Conservation (phyloP, 2,797 vertebrate genomes). For the Sciurus carolinensis region DNA sequence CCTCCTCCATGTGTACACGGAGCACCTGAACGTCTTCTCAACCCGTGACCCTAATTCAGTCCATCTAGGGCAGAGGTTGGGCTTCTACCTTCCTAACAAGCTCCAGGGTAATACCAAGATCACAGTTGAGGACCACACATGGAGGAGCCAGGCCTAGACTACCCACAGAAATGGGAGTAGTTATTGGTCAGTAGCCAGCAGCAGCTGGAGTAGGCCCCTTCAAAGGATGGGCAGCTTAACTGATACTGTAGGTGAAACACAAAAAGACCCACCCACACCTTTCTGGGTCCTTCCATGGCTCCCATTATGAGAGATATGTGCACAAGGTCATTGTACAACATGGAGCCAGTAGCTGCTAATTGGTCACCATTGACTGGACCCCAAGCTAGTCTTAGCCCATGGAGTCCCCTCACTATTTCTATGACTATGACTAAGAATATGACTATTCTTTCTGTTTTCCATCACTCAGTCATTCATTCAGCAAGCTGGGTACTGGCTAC, state of each 20-base stretch:
- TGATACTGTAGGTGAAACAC: not conserved
- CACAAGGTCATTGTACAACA: not conserved
- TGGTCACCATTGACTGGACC: not conserved
- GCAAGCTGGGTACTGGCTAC: not conserved
- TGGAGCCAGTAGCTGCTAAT: not conserved
- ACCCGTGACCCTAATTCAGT: not conserved
- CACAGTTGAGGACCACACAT: not conserved
- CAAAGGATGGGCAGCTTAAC: not conserved
- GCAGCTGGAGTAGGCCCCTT: not conserved
- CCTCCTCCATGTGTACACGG: not conserved
- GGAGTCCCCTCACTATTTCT: not conserved
- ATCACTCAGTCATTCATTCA: slow-evolving; percentile 8
- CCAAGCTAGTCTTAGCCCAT: not conserved
- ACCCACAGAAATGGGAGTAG: not conserved
- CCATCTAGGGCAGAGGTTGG: not conserved
- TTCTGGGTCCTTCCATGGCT: not conserved
- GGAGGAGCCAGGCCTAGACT: not conserved
- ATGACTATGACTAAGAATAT: too few species aligned
- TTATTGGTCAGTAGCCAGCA: not conserved
- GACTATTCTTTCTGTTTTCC: not conserved
- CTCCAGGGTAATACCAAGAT: not conserved
- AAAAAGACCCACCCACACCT: not conserved
- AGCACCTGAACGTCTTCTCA: not conserved
- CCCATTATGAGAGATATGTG: not conserved
- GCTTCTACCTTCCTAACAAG: not conserved